Base-by-base conservation (phyloP, 2,797 vertebrate species). In the Spea hammondii region DNA sequence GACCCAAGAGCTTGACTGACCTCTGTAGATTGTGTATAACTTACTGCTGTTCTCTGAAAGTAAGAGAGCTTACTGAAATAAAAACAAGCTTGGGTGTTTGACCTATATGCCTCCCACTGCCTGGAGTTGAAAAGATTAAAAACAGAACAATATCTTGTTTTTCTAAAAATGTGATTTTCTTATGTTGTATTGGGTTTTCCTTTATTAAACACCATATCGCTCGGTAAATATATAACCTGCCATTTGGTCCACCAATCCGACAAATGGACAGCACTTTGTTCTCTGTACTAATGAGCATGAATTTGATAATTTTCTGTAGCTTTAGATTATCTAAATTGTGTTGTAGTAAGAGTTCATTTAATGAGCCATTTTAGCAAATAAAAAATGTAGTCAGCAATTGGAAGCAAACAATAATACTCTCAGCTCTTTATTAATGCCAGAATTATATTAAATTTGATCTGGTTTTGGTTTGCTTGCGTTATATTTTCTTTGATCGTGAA, bases 61-160 rank as follows among this genome's bases (percentile, higher is more conserved):
- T 32, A 75, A 74, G 65, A 70, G 57, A 53, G 55, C 65, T 68
- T 70, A 49, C 32, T 77, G 70, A 77, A 78, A 77, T 77, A 82
- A 82, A 78, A 82, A 70, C 70, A 55, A 82, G 80, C 70, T 74
- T 73, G 80, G 80, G 70, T 72, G 50, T 65, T 77, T 82, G 80
- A 82, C 80, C 80, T 82, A 78, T 72, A 77, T 78, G 80, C 75
- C 73, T 82, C 71, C 67, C 75, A 67, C 75, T 72, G 80, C 80
- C 74, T 82, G 80, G 65, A 78, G 75, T 78, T 82, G 80, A 77
- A 82, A 74, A 82, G 80, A 82, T 82, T 82, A 82, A 82, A 82
- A 82, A 82, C 80, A 68, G 65, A 82, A 76, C 75, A 82, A 82
- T 82, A 82, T 82, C 70, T 77, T 77, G 79, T 82, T 82, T 62